Conservation (phyloP, 2,797 vertebrate genomes). For the Astyanax mexicanus region DNA sequence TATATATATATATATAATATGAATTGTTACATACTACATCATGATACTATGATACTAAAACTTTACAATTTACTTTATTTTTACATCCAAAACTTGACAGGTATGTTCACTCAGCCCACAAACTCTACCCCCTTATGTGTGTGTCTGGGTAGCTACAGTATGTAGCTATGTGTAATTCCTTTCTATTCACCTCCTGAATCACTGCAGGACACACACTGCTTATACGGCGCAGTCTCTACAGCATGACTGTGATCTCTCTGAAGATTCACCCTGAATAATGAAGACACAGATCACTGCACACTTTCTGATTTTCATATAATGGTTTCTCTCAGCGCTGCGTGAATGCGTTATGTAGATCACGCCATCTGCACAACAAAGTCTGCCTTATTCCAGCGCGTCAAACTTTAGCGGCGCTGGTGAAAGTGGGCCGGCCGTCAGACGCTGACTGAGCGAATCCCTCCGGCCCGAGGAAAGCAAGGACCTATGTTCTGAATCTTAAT, state of each 20-base stretch:
- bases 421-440: constrained; percentile 33
- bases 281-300: neutral
- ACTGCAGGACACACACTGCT: neutral
- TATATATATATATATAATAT: no score
- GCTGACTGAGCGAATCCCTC: constrained; percentile 43
- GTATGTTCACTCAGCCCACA: no score
- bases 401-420: constrained; percentile 29
- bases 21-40: no score
- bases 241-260: constrained; percentile 7
- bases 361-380: constrained; percentile 41
- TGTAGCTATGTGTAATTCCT: neutral
- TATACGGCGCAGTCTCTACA: neutral
- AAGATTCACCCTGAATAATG: constrained; percentile 7
- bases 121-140: no score
- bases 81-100: no score
- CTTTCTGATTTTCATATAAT: constrained; percentile 23
- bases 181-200: neutral
- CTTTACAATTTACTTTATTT: no score
- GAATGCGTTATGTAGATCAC: constrained; percentile 4
- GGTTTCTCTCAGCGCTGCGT: neutral
- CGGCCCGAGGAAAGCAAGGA: constrained; percentile 40
- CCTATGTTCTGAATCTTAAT: constrained; percentile 56
- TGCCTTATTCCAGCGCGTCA: constrained; percentile 1
- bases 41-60: no score
- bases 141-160: no score